Evolutionary conservation across 2,113 vertebrate species (phyloP).

Genomic region (Parus major): DNA sequence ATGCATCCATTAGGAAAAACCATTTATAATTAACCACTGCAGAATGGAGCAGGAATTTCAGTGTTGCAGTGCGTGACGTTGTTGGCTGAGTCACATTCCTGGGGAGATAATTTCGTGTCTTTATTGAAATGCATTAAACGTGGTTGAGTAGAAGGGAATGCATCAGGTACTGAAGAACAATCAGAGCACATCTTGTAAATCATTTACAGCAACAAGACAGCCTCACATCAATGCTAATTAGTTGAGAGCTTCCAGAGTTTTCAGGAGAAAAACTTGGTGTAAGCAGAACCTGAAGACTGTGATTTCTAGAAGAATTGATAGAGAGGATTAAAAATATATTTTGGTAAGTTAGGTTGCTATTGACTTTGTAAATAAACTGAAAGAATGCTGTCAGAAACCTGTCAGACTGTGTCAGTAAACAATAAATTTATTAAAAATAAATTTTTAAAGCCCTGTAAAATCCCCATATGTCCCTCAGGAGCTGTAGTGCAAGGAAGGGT

Average conservation of each 20-base stretch:
- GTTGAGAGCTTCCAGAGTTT: background rate
- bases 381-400: constrained; percentile 41
- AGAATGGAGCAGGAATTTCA: background rate
- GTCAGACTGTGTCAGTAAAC: background rate
- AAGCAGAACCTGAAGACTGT: background rate
- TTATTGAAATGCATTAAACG: background rate
- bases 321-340: background rate
- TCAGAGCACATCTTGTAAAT: constrained; percentile 22
- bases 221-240: background rate
- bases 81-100: background rate
- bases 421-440: background rate
- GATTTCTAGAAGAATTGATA: background rate
- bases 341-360: background rate
- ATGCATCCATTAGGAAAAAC: background rate
- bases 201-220: background rate
- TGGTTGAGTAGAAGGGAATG: background rate
- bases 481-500: background rate
- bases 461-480: background rate
- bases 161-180: background rate
- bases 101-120: background rate
- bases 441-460: background rate
- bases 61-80: background rate
- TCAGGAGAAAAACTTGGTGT: background rate
- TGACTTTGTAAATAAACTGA: constrained; percentile 18
- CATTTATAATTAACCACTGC: background rate